Percentiles rank a stretch among this genome's conserved stretches.
These are phyloP conservation scores for Dendrolimus houi DNA, from an alignment of 2,888 invertebrate genomes.

Conservation along the genomic window DNA sequence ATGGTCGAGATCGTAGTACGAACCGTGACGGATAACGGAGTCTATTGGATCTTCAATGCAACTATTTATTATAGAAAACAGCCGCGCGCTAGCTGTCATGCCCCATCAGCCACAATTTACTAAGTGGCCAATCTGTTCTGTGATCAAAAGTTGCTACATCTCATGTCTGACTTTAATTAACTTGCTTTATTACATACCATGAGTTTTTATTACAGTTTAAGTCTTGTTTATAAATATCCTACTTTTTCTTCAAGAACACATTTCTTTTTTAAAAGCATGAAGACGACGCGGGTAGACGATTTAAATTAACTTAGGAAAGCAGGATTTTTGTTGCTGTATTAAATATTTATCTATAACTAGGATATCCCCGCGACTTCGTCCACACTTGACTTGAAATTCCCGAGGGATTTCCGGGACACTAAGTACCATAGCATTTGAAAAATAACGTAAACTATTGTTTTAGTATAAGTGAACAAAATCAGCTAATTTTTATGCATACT, in stretches of 20 bases:
- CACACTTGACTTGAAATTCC: too few species aligned
- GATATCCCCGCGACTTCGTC: too few species aligned
- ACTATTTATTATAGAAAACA: conserved; percentile 51
- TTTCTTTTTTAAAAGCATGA: neutral
- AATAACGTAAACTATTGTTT: too few species aligned
- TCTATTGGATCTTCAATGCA: conserved; percentile 27
- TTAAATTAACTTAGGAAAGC: too few species aligned
- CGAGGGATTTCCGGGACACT: too few species aligned
- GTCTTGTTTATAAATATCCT: neutral
- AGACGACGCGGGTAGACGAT: neutral
- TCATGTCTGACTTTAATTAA: conserved; percentile 18
- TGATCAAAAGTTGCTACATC: conserved; percentile 16
- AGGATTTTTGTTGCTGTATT: too few species aligned
- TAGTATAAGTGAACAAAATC: too few species aligned
- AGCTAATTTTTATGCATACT: too few species aligned
- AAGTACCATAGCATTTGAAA: too few species aligned
- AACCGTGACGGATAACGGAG: conserved; percentile 46
- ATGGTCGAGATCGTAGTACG: neutral
- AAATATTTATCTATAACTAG: too few species aligned
- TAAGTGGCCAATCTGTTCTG: conserved; percentile 27
- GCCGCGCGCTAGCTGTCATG: conserved; percentile 29
- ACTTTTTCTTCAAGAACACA: neutral
- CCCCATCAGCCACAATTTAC: conserved; percentile 29
- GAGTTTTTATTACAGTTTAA: neutral
- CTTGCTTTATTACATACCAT: conserved; percentile 10